Percentiles rank a stretch among this genome's conserved stretches.
Evolutionary conservation across 2,888 invertebrate genomes (phyloP).

Genomic region (Rhyacophila evoluta): DNA sequence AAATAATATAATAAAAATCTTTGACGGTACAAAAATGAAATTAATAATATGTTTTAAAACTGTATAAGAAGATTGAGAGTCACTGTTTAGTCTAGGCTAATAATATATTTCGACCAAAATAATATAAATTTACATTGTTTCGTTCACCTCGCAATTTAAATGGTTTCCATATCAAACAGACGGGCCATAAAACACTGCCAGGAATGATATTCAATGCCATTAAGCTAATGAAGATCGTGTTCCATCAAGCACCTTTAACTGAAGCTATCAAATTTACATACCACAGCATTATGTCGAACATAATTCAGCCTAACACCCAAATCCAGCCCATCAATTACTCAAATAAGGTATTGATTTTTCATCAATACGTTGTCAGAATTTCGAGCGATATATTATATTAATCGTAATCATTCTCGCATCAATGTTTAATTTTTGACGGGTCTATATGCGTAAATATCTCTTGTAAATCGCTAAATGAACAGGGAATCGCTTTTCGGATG

Average conservation of each 20-base stretch:
- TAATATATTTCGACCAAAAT: too few relatives aligned
- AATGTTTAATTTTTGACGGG: neutral
- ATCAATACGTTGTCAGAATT: neutral
- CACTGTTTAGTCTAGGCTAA: too few relatives aligned
- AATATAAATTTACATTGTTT: neutral
- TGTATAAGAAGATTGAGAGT: too few relatives aligned
- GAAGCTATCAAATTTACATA: slow-evolving; percentile 3
- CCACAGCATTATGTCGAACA: slow-evolving; percentile 15
- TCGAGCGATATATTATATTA: neutral
- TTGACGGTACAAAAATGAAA: too few relatives aligned
- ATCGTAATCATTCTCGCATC: neutral
- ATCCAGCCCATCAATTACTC: neutral
- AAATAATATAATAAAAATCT: too few relatives aligned
- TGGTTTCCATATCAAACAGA: neutral
- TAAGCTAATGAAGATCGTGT: neutral
- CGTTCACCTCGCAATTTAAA: neutral
- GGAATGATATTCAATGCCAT: neutral
- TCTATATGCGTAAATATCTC: neutral
- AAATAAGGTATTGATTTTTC: neutral
- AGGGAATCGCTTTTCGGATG: too few relatives aligned
- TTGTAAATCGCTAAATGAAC: too few relatives aligned
- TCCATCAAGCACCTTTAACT: neutral
- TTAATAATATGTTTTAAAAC: too few relatives aligned
- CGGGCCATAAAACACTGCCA: neutral
- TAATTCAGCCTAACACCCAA: neutral